These are phyloP conservation scores for Littorina saxatilis DNA, from an alignment of 1,140 invertebrate species.

Conservation along the genomic window DNA sequence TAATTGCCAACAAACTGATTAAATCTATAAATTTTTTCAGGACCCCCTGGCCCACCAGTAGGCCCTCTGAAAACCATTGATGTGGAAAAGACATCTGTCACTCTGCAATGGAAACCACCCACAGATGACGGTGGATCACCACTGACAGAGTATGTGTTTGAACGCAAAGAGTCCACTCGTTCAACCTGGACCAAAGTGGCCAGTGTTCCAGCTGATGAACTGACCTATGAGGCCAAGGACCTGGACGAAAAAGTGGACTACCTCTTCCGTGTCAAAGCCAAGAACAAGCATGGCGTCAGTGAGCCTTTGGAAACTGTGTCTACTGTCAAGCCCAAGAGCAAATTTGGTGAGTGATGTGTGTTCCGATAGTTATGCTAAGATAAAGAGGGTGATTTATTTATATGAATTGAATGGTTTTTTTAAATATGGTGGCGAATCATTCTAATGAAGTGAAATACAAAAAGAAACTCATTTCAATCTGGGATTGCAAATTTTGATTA, in stretches of 20 bases:
- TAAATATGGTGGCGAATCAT: no score
- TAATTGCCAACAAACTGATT: neutral
- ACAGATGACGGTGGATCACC: constrained; percentile 71
- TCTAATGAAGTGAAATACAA: no score
- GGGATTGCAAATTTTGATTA: no score
- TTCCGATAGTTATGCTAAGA: no score
- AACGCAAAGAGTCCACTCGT: constrained; percentile 80
- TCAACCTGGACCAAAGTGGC: constrained; percentile 88
- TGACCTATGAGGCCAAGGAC: constrained; percentile 90
- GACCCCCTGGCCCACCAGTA: constrained; percentile 90
- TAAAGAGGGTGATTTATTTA: no score
- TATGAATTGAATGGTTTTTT: no score
- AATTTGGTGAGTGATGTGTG: constrained; percentile 90
- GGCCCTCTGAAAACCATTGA: constrained; percentile 82
- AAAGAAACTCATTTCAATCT: no score
- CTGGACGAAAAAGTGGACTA: constrained; percentile 88
- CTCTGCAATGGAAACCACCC: constrained; percentile 71
- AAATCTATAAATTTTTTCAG: constrained; percentile 20
- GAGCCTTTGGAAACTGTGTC: constrained; percentile 90
- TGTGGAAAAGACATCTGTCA: constrained; percentile 75
- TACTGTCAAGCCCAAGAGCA: constrained; percentile 89
- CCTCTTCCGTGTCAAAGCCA: constrained; percentile 93
- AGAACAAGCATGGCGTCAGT: constrained; percentile 87
- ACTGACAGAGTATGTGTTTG: constrained; percentile 72
- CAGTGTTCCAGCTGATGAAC: constrained; percentile 50